Conservation (phyloP, 2,888 invertebrate genomes). For the Heliconius erato region DNA sequence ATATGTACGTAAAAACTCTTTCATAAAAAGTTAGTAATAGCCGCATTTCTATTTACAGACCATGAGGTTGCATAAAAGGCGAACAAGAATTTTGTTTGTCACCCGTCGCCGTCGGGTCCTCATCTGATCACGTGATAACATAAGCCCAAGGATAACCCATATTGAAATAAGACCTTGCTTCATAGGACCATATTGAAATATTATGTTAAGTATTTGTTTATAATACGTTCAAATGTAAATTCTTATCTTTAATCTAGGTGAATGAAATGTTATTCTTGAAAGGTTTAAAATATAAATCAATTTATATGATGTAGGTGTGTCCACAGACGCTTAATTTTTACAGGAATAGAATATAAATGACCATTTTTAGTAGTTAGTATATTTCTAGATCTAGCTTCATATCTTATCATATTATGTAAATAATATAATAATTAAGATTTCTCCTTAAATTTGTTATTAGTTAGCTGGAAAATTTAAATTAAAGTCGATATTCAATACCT, state of each 20-base stretch:
- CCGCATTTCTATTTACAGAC: constrained; percentile 81
- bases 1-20: constrained; percentile 10
- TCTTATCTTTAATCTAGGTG: constrained; percentile 25
- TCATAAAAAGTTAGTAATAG: constrained; percentile 59
- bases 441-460: not conserved
- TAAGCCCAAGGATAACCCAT: constrained; percentile 64
- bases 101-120: constrained; percentile 63
- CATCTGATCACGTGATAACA: constrained; percentile 71
- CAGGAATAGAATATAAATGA: not conserved
- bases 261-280: not conserved
- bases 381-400: not conserved
- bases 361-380: not conserved
- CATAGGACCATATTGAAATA: constrained; percentile 67
- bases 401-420: not conserved
- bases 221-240: constrained; percentile 41
- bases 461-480: constrained; percentile 9
- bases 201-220: constrained; percentile 56
- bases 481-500: constrained; percentile 38
- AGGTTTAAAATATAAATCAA: not conserved
- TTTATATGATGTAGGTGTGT: not conserved
- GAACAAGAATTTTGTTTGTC: constrained; percentile 82
- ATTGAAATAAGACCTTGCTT: constrained; percentile 62
- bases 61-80: constrained; percentile 83
- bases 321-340: no score
- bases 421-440: not conserved